Evolutionary conservation across 2,888 invertebrate species (phyloP), one percentile per base, ranked within the genome.

Genomic region (Lottia gigantea): DNA sequence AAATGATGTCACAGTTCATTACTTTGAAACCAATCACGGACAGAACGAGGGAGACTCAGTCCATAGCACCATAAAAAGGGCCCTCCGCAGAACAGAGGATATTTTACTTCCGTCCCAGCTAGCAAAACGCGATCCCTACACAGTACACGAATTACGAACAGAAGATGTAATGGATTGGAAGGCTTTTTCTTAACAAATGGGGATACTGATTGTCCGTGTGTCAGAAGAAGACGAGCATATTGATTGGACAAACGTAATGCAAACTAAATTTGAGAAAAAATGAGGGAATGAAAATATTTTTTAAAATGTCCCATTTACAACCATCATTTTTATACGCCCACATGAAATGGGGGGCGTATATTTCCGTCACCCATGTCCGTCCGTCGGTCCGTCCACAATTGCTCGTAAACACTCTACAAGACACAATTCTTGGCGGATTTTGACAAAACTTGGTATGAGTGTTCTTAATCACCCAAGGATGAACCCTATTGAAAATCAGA

Each of bases 131-230:
- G 49, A 49, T 49, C 49, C 49, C 6, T 49, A 49, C 19, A n/a
- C 49, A 49, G 49, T 49, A 19, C 16, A 4, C n/a, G 49, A 11
- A 19, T 16, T 49, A 19, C 19, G 49, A 16, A 49, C 49, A n/a
- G n/a, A 49, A 19, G 49, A 49, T 14, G 19, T 49, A 11, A 16
- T n/a, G 6, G 49, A 49, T 19, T 49, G 49, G 49, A 49, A 49
- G 16, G 49, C 49, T n/a, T 49, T 49, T 49, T 49, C 49, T 49
- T 14, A 49, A 49, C 49, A 49, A 49, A 16, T 49, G 49, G n/a
- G 49, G 19, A 49, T 19, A 55, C 8, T 31, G 31, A 31, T 2
- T 2, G 31, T 31, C 31, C 6, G 31, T 31, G 31, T 31, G 31
- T 31, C 31, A 31, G 31, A 31, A 31, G 31, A 31, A 31, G 31